Evolutionary conservation across 2,113 vertebrate genomes (phyloP), one percentile per base, ranked within the genome.

Genomic region (Cairina moschata): DNA sequence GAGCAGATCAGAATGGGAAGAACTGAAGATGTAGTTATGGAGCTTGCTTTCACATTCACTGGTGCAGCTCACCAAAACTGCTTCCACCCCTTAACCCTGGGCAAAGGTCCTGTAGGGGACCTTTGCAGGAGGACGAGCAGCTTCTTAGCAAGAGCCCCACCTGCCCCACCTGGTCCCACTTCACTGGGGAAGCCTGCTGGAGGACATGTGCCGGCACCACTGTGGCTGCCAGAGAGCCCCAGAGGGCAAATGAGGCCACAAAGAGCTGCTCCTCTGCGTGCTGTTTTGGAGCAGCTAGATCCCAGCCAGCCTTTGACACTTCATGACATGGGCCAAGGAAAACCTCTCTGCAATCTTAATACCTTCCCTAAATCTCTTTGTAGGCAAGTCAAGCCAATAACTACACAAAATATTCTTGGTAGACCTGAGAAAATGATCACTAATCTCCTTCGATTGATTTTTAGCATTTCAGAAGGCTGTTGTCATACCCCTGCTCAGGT

Each of bases 381-480:
- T 56, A 81, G 71, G 65, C n/a, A 92, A 91, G 91, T 84, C 25
- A 81, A 86, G n/a, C 11, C 55, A 77, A 69, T 86, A 91, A 71
- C 55, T 83, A 40, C 29, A 83, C 50, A 76, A 92, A 86, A n/a
- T 68, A 67, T 36, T 36, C 55, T 28, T 38, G 55, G 68, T 34
- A 76, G 54, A 62, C 59, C 65, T 86, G 46, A 77, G 44, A 73
- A 54, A 77, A 48, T 38, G 26, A 54, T 83, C 34, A 31, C 32
- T 73, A 62, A 83, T 86, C 34, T 74, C 38, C 48, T 86, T 15
- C 20, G 66, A 31, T 9, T 23, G 31, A 3, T 86, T 73, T 83
- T 54, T 42, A 74, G 7, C n/a, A 48, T 68, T 80, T 90, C 40
- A 52, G 44, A 86, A 62, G 8, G 72, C 29, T 54, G 11, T 60